Evolutionary conservation across 2,888 invertebrate species (phyloP).

Genomic region (Auanema freiburgensis): DNA sequence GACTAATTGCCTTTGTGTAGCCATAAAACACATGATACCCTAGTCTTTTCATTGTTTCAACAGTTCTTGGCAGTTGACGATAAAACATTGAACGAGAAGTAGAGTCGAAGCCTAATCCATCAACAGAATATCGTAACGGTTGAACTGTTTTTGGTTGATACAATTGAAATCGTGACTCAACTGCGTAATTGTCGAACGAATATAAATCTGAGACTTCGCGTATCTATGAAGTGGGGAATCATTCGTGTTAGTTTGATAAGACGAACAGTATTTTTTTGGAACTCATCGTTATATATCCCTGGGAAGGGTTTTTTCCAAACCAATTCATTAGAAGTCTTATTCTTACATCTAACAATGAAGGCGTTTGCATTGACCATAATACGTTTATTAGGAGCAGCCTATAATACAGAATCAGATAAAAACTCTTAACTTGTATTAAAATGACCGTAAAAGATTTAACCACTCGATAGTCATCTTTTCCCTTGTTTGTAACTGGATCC

Average conservation of each 20-base stretch:
- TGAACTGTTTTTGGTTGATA: constrained; percentile 1
- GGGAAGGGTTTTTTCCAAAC: constrained; percentile 35
- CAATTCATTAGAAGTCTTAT: constrained; percentile 8
- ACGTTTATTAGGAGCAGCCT: constrained; percentile 27
- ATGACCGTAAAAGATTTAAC: background rate
- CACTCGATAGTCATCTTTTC: constrained; percentile 20
- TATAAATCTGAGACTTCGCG: too few relatives aligned
- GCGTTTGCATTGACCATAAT: constrained; percentile 37
- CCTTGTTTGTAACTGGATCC: constrained; percentile 18
- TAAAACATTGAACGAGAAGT: constrained; percentile 48
- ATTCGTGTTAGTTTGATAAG: too few relatives aligned
- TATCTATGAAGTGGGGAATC: too few relatives aligned
- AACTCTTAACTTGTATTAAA: background rate
- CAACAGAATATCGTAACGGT: constrained; percentile 26
- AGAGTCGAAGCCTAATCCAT: constrained; percentile 34
- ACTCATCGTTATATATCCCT: constrained; percentile 28
- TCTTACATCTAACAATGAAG: constrained; percentile 31
- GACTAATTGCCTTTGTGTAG: constrained; percentile 77
- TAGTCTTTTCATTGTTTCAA: constrained; percentile 72
- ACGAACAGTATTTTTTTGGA: constrained; percentile 24
- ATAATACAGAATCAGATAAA: constrained; percentile 2
- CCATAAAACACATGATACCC: constrained; percentile 80
- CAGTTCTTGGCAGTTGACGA: constrained; percentile 65
- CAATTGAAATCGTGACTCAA: too few relatives aligned
- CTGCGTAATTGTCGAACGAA: too few relatives aligned